phyloP scores from a whole-genome alignment of 2,113 vertebrate species.

The Acinonyx jubatus region DNA sequence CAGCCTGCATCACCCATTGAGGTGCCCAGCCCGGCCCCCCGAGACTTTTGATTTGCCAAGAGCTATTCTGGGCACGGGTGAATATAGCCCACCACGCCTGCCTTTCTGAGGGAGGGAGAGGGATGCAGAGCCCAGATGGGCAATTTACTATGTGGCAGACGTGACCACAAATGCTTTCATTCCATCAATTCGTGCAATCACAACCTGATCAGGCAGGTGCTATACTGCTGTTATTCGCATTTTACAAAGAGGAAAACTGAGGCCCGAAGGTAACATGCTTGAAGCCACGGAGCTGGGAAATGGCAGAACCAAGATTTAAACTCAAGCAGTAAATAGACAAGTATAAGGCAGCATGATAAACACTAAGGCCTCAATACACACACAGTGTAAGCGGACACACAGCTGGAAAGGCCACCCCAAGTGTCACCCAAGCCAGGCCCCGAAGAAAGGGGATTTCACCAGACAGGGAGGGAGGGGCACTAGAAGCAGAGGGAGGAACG shows the following conservation, averaged over 20 bases:
- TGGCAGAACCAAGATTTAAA: not conserved
- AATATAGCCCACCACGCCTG: not conserved
- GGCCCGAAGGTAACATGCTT: not conserved
- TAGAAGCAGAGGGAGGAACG: not conserved
- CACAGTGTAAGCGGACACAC: accelerated
- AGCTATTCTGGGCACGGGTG: not conserved
- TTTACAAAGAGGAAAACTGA: not conserved
- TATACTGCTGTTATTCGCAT: not conserved
- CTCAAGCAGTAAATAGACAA: not conserved
- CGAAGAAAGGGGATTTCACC: not conserved
- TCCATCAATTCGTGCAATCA: accelerated
- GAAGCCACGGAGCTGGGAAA: not conserved
- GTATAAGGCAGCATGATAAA: not conserved
- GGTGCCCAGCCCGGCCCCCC: not conserved
- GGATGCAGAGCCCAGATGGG: not conserved
- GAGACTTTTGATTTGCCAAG: not conserved
- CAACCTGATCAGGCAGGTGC: not conserved
- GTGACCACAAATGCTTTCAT: not conserved
- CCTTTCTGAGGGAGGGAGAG: not conserved
- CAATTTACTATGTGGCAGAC: not conserved
- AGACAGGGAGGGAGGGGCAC: not conserved
- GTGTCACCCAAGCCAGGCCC: not conserved
- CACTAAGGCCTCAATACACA: not conserved
- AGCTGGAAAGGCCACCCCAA: not conserved
- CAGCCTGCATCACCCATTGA: not conserved